Evolutionary conservation across 2,797 vertebrate species (phyloP), one percentile per base, ranked within the genome.

Genomic region (Platyrinchus mystaceus): DNA sequence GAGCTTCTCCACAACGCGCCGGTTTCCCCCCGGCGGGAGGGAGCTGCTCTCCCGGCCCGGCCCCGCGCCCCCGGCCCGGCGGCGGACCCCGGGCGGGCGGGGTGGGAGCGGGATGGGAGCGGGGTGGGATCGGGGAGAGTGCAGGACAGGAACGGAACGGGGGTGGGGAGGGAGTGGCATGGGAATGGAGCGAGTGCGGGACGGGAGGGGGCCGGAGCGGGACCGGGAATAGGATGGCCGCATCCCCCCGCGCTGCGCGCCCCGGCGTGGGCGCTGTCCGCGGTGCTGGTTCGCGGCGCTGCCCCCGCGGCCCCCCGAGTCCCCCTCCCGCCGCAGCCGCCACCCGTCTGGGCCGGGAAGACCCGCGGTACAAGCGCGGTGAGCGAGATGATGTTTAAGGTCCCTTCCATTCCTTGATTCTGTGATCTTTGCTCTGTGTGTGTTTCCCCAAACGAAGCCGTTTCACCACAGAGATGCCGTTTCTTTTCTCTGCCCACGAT

Each of bases 1-100:
- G 96, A 97, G 97, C 97, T 97, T 80, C 76, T 87, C 91, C 85
- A 93, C 96, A 94, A 89, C 89, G 95, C 36, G 67, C 93, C 50
- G 59, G 89, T 96, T 96, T 96, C 75, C 92, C 94, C 94, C 64
- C 66, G 75, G 47, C 22, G 91, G 59, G 93, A 96, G 83, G 67
- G 86, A 89, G 92, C 76, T 12, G 91, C 92, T 68, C 17, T 9
- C 63, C 32, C 1, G 36, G 32, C 49, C 30, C 20, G 27, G 66
- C 12, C 41, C 39, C 21, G 20, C 23, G 28, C 4, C 44, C 44
- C 77, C 39, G 14, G 43, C 41, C 44, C 44, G 11, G 44, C 22
- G n/a, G 79, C 9, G 7, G 22, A 8, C 22, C 47, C 28, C 18
- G 56, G 56, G 10, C 15, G 4, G 13, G 23, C 7, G 9, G 28